Evolutionary conservation across 2,888 invertebrate genomes (phyloP), one percentile per base, ranked within the genome.

Genomic region (Apotomis turbidana): DNA sequence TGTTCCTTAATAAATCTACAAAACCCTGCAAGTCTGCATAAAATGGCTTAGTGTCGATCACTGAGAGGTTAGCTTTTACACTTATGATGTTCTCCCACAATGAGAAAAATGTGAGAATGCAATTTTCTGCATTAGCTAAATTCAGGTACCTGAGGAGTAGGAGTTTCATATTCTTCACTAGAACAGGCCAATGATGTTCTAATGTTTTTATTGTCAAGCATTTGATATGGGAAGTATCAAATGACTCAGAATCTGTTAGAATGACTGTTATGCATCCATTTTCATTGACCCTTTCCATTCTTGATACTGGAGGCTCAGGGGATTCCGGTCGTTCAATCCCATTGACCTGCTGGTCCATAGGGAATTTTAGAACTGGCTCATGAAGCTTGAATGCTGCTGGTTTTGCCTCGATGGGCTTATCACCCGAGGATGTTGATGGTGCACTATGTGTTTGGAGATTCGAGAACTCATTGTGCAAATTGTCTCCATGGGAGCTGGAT

Each of bases 1-100:
- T 95, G 84, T 95, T 96, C 59, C 95, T 93, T 70, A 97, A 87
- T 74, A 96, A 90, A 74, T 96, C 94, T 12, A 97, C 96, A 88
- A 98, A 97, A 80, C 96, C 95, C 79, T 97, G 97, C 78, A 98
- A 88, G 83, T 97, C 96, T 0, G 97, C 96, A 86, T 97, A 97
- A 87, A 97, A 98, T 3, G 97, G 96, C 85, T 97, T 96, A 0
- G 97, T 98, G 84, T 98, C 97, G 76, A 97, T 96, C 44, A 98
- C 96, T 58, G 97, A 97, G 69, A 98, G 94, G 92, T 98, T 98
- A 36, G 97, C 97, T 90, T 97, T 97, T 0, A 98, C 97, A 69
- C 97, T 97, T 83, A 98, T 97, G 15, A 97, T 97, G 77, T 97
- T 96, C 85, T 97, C 97, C 98, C 98, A 98, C 52, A 98, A 90